Conservation (phyloP, 2,888 invertebrate species). For the Drosophila cognata region DNA sequence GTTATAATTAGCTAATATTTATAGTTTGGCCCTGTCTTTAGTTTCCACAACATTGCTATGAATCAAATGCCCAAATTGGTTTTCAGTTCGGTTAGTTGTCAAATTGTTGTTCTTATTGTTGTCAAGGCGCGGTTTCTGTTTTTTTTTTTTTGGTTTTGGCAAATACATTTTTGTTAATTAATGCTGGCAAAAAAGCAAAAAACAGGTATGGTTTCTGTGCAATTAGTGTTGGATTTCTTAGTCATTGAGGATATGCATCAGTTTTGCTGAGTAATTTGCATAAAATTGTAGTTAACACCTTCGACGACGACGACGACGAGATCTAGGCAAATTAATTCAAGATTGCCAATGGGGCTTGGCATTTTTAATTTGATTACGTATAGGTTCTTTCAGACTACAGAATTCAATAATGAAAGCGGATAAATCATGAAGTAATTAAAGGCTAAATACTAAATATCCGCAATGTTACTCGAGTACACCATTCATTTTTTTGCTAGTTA, state of each 20-base stretch:
- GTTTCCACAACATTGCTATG: conserved; percentile 13
- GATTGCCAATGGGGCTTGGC: conserved; percentile 33
- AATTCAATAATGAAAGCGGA: background rate
- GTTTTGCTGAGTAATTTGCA: conserved; percentile 63
- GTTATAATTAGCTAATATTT: conserved; percentile 73
- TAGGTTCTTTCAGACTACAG: background rate
- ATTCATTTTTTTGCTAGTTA: background rate
- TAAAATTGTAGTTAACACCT: conserved; percentile 76
- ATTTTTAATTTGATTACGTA: background rate
- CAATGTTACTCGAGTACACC: background rate
- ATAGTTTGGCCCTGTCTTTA: conserved; percentile 36
- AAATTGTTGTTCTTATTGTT: conserved; percentile 24
- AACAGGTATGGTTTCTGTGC: conserved; percentile 41
- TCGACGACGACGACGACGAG: conserved; percentile 20
- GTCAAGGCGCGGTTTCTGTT: conserved; percentile 41
- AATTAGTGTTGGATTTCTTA: conserved; percentile 58
- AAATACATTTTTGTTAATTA: conserved; percentile 61
- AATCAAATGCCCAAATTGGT: conserved; percentile 15
- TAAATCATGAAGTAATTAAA: background rate
- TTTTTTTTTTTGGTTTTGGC: conserved; percentile 7
- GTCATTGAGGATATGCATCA: conserved; percentile 67
- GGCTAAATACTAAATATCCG: conserved; percentile 2
- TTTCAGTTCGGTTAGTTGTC: conserved; percentile 27
- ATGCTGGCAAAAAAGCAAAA: conserved; percentile 27
- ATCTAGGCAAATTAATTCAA: conserved; percentile 23